phyloP scores from a whole-genome alignment of 2,888 invertebrate genomes.

The Scelioninae gen. 1 region DNA sequence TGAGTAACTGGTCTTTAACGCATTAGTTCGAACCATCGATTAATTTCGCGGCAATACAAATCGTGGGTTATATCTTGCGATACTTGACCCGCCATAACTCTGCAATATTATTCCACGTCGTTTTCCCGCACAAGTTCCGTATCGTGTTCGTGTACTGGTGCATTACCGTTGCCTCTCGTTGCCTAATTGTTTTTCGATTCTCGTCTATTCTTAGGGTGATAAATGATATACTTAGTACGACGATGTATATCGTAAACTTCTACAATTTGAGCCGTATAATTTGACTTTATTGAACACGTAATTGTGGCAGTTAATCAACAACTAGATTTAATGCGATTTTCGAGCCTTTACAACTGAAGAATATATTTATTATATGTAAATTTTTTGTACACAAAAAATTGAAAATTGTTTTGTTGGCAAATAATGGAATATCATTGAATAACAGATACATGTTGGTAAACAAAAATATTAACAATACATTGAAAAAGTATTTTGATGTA shows the following conservation, averaged over 20 bases:
- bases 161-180: slow-evolving; percentile 52
- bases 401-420: too few species aligned
- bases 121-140: slow-evolving; percentile 43
- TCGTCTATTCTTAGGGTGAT: slow-evolving; percentile 36
- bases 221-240: slow-evolving; percentile 25
- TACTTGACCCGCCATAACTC: slow-evolving; percentile 68
- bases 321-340: too few species aligned
- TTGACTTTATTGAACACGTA: background rate
- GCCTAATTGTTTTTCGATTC: slow-evolving; percentile 37
- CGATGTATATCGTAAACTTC: slow-evolving; percentile 1
- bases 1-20: slow-evolving; percentile 70
- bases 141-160: slow-evolving; percentile 27
- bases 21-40: slow-evolving; percentile 65
- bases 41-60: slow-evolving; percentile 68
- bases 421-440: too few species aligned
- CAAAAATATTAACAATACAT: too few species aligned
- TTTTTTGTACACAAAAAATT: too few species aligned
- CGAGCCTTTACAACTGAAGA: too few species aligned
- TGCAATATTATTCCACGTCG: slow-evolving; percentile 64
- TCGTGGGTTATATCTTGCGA: slow-evolving; percentile 66
- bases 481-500: too few species aligned
- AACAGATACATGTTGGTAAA: too few species aligned
- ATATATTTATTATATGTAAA: too few species aligned
- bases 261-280: background rate
- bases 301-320: slow-evolving; percentile 5